phyloP scores from a whole-genome alignment of 2,113 vertebrate species.

The Eretmochelys imbricata region DNA sequence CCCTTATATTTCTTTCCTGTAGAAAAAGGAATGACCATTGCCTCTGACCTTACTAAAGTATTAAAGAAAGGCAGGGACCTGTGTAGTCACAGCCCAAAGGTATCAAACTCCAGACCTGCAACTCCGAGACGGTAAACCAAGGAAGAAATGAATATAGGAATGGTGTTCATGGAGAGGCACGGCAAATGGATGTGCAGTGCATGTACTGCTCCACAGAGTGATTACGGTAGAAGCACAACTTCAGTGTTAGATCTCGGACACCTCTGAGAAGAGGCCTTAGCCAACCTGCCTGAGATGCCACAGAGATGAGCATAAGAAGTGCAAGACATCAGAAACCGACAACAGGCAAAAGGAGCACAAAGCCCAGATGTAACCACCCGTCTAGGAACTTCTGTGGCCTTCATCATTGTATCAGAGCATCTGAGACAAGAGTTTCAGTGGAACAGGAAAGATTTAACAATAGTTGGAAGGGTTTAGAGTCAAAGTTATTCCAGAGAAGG shows the following conservation, averaged over 20 bases:
- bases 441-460: neutral
- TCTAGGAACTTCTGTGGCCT: neutral
- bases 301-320: neutral
- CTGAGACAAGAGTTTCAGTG: neutral
- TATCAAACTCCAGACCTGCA: neutral
- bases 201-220: fast-evolving
- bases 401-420: neutral
- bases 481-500: neutral
- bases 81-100: too few species aligned
- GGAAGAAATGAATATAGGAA: neutral
- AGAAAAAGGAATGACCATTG: neutral
- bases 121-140: neutral
- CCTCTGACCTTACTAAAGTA: neutral
- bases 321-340: neutral
- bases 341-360: neutral
- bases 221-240: neutral
- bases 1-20: neutral
- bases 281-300: fast-evolving
- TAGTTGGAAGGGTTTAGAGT: neutral
- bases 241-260: neutral
- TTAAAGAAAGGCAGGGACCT: neutral
- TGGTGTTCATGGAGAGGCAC: fast-evolving
- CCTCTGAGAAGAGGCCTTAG: fast-evolving
- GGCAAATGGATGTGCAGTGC: neutral
- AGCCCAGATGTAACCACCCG: neutral